Percentiles rank a stretch among this genome's conserved stretches.
Conservation (phyloP, 1,140 invertebrate genomes). For the Drosophila arizonae region DNA sequence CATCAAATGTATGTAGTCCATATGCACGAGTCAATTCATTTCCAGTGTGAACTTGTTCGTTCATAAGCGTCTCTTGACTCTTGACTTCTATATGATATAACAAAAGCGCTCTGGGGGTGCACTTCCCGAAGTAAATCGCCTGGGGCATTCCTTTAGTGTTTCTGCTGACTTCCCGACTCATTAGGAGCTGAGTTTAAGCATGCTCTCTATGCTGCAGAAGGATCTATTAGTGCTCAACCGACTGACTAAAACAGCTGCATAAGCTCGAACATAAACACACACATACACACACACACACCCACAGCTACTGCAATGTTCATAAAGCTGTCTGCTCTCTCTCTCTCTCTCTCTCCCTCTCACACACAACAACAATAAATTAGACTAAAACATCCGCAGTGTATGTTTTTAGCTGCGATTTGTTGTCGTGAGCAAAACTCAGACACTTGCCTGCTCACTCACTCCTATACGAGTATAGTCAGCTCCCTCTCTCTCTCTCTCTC, state of each 20-base stretch:
- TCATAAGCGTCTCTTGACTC: too few relatives aligned
- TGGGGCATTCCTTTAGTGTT: conserved; percentile 1
- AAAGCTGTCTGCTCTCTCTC: neutral
- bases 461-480: neutral
- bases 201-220: neutral
- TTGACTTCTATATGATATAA: neutral
- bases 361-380: conserved; percentile 46
- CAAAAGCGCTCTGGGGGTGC: neutral
- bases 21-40: too few relatives aligned
- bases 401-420: conserved; percentile 32
- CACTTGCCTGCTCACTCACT: neutral
- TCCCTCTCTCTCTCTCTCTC: neutral
- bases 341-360: neutral
- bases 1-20: too few relatives aligned
- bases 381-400: conserved; percentile 39
- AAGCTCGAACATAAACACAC: conserved; percentile 2
- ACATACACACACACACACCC: neutral
- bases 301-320: neutral
- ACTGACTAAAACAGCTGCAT: conserved; percentile 21
- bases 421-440: conserved; percentile 21
- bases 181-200: conserved; percentile 12
- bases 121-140: neutral
- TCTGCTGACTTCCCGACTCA: conserved; percentile 10
- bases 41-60: too few relatives aligned
- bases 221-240: conserved; percentile 15